These are phyloP conservation scores for Pemphigus obesinymphae DNA, from an alignment of 1,140 invertebrate species.

Conservation along the genomic window DNA sequence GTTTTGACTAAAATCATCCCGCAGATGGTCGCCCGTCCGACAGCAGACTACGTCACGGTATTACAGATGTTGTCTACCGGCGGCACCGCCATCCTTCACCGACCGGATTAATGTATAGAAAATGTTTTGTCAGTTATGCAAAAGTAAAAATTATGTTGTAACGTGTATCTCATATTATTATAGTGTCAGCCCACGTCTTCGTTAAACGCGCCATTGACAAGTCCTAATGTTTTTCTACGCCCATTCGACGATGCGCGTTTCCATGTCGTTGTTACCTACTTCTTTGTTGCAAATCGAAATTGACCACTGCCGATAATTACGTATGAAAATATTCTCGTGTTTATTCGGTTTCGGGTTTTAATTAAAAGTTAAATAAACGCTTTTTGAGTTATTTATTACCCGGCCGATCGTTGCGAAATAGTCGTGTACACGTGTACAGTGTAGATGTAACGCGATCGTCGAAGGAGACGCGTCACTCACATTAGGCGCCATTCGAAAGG, in stretches of 20 bases:
- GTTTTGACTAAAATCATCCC: background rate
- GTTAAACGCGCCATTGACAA: constrained; percentile 16
- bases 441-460: too few relatives aligned
- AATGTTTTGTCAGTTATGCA: background rate
- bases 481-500: too few relatives aligned
- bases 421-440: too few relatives aligned
- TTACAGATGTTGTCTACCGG: background rate
- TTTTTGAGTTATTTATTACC: too few relatives aligned
- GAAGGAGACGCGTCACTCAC: too few relatives aligned
- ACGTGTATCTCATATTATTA: background rate
- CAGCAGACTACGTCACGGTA: background rate
- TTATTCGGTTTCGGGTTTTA: too few relatives aligned
- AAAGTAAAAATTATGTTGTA: constrained; percentile 2
- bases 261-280: background rate
- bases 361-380: too few relatives aligned
- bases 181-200: constrained; percentile 1
- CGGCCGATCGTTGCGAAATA: too few relatives aligned
- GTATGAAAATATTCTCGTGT: too few relatives aligned
- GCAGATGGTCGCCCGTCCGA: too few relatives aligned
- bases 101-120: background rate
- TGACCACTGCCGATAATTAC: too few relatives aligned
- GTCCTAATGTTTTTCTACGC: background rate
- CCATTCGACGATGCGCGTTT: background rate
- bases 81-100: background rate
- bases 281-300: background rate